Evolutionary conservation across 1,140 invertebrate genomes (phyloP).

Genomic region (Panagrolaimus sp.): DNA sequence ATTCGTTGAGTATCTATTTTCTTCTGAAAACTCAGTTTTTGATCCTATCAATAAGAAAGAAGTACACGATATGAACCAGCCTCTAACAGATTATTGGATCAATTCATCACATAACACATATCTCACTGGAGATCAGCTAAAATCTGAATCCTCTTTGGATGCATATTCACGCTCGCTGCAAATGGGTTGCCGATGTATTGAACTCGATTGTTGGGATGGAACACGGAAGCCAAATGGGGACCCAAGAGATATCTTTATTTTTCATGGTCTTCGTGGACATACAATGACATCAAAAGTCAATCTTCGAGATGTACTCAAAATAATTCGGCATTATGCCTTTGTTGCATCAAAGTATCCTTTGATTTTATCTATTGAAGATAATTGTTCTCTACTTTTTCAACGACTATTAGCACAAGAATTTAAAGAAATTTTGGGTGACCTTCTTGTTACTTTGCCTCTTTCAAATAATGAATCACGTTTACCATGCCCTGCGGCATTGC

Average conservation of each 20-base stretch:
- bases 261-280: slow-evolving; percentile 95
- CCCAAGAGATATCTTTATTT: slow-evolving; percentile 66
- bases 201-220: slow-evolving; percentile 57
- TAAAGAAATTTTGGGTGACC: slow-evolving; percentile 79
- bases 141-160: slow-evolving; percentile 87
- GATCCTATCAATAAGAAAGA: slow-evolving; percentile 64
- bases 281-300: slow-evolving; percentile 91
- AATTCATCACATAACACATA: slow-evolving; percentile 98
- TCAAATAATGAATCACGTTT: slow-evolving; percentile 62
- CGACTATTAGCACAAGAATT: slow-evolving; percentile 86
- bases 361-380: slow-evolving; percentile 95
- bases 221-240: slow-evolving; percentile 35
- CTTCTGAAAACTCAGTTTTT: slow-evolving; percentile 49
- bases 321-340: slow-evolving; percentile 93
- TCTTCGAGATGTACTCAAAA: slow-evolving; percentile 86
- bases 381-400: slow-evolving; percentile 89
- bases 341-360: slow-evolving; percentile 82
- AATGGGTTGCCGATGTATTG: slow-evolving; percentile 55
- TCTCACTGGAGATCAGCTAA: slow-evolving; percentile 91
- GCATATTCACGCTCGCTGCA: slow-evolving; percentile 80
- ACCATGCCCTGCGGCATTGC: slow-evolving; percentile 76
- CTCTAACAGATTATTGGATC: slow-evolving; percentile 94
- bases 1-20: slow-evolving; percentile 53
- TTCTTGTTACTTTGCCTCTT: slow-evolving; percentile 47
- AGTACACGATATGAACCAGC: slow-evolving; percentile 84